Evolutionary conservation across 2,113 vertebrate species (phyloP).

Genomic region (Anarhynchus alexandrinus): DNA sequence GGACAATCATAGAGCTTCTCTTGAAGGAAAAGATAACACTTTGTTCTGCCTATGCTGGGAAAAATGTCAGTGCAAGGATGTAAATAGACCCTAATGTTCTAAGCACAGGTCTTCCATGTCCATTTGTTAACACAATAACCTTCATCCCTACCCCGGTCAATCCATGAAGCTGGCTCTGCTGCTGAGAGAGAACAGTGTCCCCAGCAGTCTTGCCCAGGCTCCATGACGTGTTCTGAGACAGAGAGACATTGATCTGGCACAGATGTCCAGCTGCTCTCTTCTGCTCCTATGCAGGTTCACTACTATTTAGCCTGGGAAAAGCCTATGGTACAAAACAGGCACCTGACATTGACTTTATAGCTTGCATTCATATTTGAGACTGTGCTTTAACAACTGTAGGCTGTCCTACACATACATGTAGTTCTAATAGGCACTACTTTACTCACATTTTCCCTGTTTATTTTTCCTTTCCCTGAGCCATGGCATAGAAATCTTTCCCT

Average conservation of each 20-base stretch:
- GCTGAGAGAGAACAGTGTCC: neutral
- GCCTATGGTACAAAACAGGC: neutral
- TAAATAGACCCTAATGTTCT: neutral
- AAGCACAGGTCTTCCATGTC: neutral
- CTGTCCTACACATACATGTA: neutral
- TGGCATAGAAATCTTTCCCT: neutral
- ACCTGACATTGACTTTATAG: neutral
- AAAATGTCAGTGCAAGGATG: neutral
- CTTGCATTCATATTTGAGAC: neutral
- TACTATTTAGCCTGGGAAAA: neutral
- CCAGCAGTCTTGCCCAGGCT: neutral
- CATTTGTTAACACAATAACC: neutral
- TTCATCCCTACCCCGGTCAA: neutral
- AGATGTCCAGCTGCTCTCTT: neutral
- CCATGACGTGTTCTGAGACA: neutral
- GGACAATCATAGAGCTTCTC: neutral
- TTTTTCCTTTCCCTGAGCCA: constrained; percentile 28
- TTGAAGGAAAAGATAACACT: neutral
- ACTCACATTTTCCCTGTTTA: neutral
- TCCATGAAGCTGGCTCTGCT: neutral
- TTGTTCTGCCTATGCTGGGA: neutral
- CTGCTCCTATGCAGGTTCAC: neutral
- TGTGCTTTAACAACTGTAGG: constrained; percentile 27
- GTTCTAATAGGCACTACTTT: constrained; percentile 1
- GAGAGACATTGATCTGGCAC: neutral